A percentile compares a stretch with the other conserved stretches of the same genome.
phyloP scores from a whole-genome alignment of 1,140 invertebrate genomes.

The Tetraneura akinire region DNA sequence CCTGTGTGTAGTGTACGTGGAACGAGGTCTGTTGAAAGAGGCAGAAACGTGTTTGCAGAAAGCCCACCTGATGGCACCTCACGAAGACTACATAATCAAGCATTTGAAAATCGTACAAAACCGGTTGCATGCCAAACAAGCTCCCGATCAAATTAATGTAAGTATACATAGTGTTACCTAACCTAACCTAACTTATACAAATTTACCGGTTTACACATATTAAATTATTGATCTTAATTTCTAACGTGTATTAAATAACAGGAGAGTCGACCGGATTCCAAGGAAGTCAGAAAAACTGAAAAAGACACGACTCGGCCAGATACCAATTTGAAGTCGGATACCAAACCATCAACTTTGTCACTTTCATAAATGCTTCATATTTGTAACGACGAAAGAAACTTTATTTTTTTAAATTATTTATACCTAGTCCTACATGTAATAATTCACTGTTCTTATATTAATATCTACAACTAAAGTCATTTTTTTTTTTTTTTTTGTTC shows the following conservation, averaged over 20 bases:
- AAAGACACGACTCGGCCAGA: conserved; percentile 41
- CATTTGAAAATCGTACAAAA: conserved; percentile 84
- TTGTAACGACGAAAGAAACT: neutral
- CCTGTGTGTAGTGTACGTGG: conserved; percentile 92
- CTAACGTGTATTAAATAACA: neutral
- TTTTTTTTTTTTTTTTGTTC: too few relatives aligned
- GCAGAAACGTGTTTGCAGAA: conserved; percentile 83
- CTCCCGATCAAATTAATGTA: conserved; percentile 17
- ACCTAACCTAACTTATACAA: neutral
- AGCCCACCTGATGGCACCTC: conserved; percentile 77
- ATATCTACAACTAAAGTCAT: neutral
- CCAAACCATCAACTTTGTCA: conserved; percentile 31
- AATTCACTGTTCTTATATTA: neutral
- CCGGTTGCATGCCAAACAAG: conserved; percentile 57
- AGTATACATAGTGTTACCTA: too few relatives aligned
- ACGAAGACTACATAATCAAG: conserved; percentile 86
- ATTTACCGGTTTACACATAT: neutral
- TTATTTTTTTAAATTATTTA: neutral
- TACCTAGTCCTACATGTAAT: neutral
- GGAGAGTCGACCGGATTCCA: conserved; percentile 39
- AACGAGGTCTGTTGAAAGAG: conserved; percentile 77
- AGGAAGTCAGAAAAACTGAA: conserved; percentile 45
- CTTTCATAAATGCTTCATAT: conserved; percentile 3
- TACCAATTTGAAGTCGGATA: conserved; percentile 30
- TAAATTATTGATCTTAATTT: neutral